These are phyloP conservation scores for Esperia sulphurella DNA, from an alignment of 2,888 invertebrate species.

Conservation along the genomic window DNA sequence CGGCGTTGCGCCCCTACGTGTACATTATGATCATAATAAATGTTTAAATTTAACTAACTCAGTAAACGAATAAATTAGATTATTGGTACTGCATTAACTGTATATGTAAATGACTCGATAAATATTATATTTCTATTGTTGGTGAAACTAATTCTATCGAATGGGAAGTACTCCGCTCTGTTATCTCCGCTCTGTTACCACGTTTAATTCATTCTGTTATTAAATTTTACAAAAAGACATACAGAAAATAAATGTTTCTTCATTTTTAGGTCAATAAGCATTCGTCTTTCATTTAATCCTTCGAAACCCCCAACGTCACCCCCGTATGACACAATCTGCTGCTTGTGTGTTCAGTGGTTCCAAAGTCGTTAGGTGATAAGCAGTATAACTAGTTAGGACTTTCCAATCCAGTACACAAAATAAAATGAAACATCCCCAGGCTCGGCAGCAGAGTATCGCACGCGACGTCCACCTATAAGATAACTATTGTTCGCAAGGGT, in stretches of 20 bases:
- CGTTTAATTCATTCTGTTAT: conserved; percentile 78
- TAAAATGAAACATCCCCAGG: too few species aligned
- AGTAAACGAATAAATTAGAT: conserved; percentile 75
- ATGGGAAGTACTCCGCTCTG: conserved; percentile 72
- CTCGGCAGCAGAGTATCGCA: too few species aligned
- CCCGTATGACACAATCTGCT: too few species aligned
- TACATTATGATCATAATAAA: conserved; percentile 60
- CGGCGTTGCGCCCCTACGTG: conserved; percentile 32
- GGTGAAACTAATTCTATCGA: conserved; percentile 71
- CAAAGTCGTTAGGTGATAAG: too few species aligned
- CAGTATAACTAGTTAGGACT: too few species aligned
- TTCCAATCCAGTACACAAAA: too few species aligned
- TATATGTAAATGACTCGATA: conserved; percentile 76
- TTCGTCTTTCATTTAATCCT: conserved; percentile 70
- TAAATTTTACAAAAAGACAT: conserved; percentile 82
- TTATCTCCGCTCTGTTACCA: conserved; percentile 72
- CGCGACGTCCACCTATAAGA: too few species aligned
- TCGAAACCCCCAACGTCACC: too few species aligned
- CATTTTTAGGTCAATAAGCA: conserved; percentile 85
- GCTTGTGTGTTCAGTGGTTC: too few species aligned
- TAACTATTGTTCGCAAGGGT: too few species aligned
- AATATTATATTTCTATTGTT: conserved; percentile 77
- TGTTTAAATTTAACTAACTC: conserved; percentile 71
- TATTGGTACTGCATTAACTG: conserved; percentile 72
- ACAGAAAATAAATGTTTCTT: conserved; percentile 86